Evolutionary conservation across 2,797 vertebrate species (phyloP).

Genomic region (Peromyscus melanophrys): DNA sequence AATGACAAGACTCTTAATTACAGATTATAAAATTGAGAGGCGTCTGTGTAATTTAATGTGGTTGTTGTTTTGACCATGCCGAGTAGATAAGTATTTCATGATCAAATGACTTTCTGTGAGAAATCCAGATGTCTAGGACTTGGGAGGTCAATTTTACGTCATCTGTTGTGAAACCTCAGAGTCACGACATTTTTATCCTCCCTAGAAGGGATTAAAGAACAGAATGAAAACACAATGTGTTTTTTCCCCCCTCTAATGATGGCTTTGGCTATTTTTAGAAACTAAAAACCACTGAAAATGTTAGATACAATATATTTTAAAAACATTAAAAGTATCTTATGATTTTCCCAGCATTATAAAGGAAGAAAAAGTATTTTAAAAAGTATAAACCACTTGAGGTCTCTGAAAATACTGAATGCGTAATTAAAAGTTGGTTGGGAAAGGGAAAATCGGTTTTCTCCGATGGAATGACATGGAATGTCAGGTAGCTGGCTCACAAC

Average conservation of each 20-base stretch:
- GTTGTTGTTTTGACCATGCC: background rate
- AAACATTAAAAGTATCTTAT: background rate
- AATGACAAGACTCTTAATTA: background rate
- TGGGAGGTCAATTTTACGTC: background rate
- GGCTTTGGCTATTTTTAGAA: background rate
- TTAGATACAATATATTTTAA: background rate
- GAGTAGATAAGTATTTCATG: too few species aligned
- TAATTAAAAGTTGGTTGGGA: background rate
- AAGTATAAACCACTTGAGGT: background rate
- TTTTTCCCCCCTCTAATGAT: background rate
- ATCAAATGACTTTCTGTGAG: background rate
- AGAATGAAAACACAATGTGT: too few species aligned
- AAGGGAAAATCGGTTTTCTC: background rate
- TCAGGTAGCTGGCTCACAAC: background rate
- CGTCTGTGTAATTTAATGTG: too few species aligned
- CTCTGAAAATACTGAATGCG: background rate
- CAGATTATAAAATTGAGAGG: background rate
- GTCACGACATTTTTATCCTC: background rate
- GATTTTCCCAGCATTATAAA: background rate
- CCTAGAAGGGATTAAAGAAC: background rate
- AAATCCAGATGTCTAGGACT: background rate
- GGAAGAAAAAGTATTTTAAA: background rate
- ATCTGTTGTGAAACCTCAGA: background rate
- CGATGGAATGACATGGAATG: too few species aligned
- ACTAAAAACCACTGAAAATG: background rate